Evolutionary conservation across 2,113 vertebrate species (phyloP).

Genomic region (Sebastes schlegelii): DNA sequence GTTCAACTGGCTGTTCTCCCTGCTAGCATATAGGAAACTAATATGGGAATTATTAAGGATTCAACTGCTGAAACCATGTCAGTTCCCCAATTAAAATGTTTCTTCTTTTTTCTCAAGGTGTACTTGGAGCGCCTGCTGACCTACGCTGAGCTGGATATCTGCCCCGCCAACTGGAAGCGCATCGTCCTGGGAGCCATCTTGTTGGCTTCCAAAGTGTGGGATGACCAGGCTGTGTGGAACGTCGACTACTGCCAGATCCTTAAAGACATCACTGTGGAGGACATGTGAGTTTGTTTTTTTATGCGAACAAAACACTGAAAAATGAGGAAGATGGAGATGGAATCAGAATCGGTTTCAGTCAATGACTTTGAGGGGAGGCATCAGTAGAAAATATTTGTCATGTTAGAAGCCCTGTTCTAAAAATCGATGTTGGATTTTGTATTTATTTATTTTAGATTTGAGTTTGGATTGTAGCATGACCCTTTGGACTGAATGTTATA

Average conservation of each 20-base stretch:
- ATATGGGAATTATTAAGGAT: neutral
- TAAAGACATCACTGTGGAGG: constrained; percentile 94
- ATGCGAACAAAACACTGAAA: neutral
- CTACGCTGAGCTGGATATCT: constrained; percentile 98
- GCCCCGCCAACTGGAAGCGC: constrained; percentile 97
- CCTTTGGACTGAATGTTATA: neutral
- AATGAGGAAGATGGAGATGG: too few relatives aligned
- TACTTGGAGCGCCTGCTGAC: constrained; percentile 97
- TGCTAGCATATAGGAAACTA: neutral
- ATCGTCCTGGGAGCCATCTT: constrained; percentile 97
- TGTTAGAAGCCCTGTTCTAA: neutral
- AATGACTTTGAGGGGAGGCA: neutral
- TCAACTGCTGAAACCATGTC: neutral
- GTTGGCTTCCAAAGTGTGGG: constrained; percentile 99
- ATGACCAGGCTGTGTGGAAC: constrained; percentile 99
- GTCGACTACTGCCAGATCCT: constrained; percentile 99
- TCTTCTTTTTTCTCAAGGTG: constrained; percentile 81
- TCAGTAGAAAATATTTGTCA: neutral
- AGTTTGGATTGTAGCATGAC: neutral
- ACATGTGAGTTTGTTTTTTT: constrained; percentile 88
- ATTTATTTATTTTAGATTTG: too few relatives aligned
- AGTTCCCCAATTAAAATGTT: neutral
- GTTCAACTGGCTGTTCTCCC: neutral
- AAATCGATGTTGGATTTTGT: neutral
- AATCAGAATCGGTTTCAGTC: neutral